Base-by-base conservation (phyloP, 2,113 vertebrate genomes). In the Malurus elegans region DNA sequence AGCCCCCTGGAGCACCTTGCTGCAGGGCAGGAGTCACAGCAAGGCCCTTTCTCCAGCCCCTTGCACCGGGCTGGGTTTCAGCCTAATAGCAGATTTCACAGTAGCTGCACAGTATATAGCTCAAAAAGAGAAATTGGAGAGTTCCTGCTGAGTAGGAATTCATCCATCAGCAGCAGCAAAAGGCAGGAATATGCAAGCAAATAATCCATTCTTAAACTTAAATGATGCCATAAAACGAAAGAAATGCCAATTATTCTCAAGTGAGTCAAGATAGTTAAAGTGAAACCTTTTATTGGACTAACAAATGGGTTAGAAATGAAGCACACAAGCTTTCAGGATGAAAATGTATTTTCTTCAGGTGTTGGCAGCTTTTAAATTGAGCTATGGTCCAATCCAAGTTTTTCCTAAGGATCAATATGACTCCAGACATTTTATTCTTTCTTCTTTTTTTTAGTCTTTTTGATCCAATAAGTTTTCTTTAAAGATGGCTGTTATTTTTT, bases 161-260 rank as follows among this genome's bases (percentile, higher is more conserved):
- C 95, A 94, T 95, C 88, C 92, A 84, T 93, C 94, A 96, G 75
- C 36, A 5, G 64, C 69, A 84, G 85, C 65, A 95, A 97, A 91
- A 95, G 69, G 79, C 86, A 92, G 76, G 79, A 95, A 96, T 96
- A 97, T 90, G 88, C 94, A 95, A 84, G 90, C 86, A 96, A 96
- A 96, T 92, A 96, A 96, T 96, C 88, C 86, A 80, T 96, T 95
- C 93, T 94, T 90, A 95, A 95, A 95, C 92, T 93, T 93, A 96
- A 96, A 94, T 64, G 93, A 92, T 95, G 86, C 88, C 76, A 95
- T 97, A 96, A 96, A 97, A 92, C 86, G 92, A 95, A 94, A 96
- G 92, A 96, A 96, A 97, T 88, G 88, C 88, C 96, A 96, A 95
- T 97, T 96, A 96, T 96, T 96, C 86, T 95, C 90, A 94, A 96